Evolutionary conservation across 2,888 invertebrate species (phyloP).

Genomic region (Macropis europaea): DNA sequence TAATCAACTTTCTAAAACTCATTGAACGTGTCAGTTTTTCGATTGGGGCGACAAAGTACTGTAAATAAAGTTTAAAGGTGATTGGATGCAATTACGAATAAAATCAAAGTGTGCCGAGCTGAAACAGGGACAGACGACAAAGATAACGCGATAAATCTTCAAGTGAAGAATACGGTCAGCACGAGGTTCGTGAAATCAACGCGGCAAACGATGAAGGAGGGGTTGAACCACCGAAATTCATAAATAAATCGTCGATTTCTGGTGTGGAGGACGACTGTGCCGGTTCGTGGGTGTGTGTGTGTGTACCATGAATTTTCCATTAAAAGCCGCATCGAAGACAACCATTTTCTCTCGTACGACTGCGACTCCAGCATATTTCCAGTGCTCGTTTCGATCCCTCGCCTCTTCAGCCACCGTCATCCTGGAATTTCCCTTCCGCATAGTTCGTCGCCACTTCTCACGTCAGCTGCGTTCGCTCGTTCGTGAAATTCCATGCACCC

Average conservation of each 20-base stretch:
- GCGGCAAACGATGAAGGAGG: background rate
- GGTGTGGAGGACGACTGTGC: background rate
- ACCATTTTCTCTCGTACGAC: conserved; percentile 54
- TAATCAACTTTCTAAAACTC: too few species aligned
- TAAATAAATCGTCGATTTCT: conserved; percentile 4
- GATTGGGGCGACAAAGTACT: too few species aligned
- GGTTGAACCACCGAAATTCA: background rate
- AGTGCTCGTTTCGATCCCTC: conserved; percentile 26
- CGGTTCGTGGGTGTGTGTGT: background rate
- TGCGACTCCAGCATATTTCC: conserved; percentile 47
- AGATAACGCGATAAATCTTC: too few species aligned
- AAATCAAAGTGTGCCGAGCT: too few species aligned
- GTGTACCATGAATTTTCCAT: conserved; percentile 60
- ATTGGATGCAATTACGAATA: too few species aligned
- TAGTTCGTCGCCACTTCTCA: conserved; percentile 57
- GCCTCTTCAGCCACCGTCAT: conserved; percentile 22
- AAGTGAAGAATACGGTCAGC: too few species aligned
- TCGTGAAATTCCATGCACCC: conserved; percentile 57
- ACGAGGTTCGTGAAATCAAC: too few species aligned
- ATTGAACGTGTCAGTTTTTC: too few species aligned
- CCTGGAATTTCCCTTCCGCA: conserved; percentile 59
- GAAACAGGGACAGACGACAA: too few species aligned
- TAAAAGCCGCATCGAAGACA: conserved; percentile 54
- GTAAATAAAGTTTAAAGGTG: too few species aligned
- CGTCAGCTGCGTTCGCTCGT: conserved; percentile 58